Evolutionary conservation across 2,797 vertebrate species (phyloP).

Genomic region (Micromesistius poutassou): DNA sequence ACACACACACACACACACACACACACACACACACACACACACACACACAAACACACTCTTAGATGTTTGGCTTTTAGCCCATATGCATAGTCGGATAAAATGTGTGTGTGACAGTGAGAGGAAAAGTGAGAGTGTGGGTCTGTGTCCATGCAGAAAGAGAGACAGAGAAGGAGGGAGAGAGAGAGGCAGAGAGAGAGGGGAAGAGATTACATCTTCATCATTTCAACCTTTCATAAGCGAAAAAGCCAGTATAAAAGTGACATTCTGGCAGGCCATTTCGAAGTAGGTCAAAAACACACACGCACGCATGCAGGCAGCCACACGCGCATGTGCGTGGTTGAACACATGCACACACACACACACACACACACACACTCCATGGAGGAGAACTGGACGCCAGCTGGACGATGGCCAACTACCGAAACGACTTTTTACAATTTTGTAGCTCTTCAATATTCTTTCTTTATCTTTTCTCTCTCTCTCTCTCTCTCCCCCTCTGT

Average conservation of each 20-base stretch:
- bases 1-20: not conserved
- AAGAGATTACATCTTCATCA: conserved; percentile 19
- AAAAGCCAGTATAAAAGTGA: conserved; percentile 7
- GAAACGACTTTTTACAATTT: not conserved
- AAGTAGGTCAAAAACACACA: conserved; percentile 17
- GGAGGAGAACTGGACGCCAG: not conserved
- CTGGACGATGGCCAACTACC: not conserved
- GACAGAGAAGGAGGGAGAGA: conserved; percentile 35
- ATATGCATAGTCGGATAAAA: conserved; percentile 7
- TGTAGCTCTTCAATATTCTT: not conserved
- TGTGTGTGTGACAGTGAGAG: not conserved
- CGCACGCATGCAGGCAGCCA: conserved; percentile 4
- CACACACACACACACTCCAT: conserved; percentile 12
- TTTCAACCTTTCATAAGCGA: conserved; percentile 15
- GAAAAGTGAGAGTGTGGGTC: not conserved
- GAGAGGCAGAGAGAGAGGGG: conserved; percentile 41
- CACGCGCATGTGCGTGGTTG: conserved; percentile 5
- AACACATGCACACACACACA: conserved; percentile 18
- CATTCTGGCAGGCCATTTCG: conserved; percentile 36
- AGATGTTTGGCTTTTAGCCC: conserved; percentile 26
- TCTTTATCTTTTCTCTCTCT: not conserved
- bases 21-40: not conserved
- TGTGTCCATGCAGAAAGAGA: conserved; percentile 15
- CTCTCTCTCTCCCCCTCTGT: not conserved
- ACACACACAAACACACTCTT: not conserved